Percentiles rank a stretch among this genome's conserved stretches.
Conservation (phyloP, 2,888 invertebrate species). For the Rhamnusium bicolor region DNA sequence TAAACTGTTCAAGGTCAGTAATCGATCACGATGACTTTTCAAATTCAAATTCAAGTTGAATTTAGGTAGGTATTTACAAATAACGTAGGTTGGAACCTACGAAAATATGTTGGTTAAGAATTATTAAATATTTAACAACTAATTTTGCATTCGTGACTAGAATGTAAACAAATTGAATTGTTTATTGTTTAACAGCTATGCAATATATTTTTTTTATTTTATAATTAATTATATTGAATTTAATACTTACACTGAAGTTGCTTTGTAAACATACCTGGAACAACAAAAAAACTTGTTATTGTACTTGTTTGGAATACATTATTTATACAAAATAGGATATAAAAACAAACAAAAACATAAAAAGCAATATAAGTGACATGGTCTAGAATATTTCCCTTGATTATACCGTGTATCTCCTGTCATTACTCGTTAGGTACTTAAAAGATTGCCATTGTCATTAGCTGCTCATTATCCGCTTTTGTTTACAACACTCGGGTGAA, state of each 20-base stretch:
- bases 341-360: background rate
- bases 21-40: background rate
- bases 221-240: background rate
- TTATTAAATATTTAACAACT: background rate
- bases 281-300: slow-evolving; percentile 19
- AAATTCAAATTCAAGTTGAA: background rate
- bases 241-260: background rate
- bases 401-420: background rate
- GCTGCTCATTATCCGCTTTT: background rate
- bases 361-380: background rate
- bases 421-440: background rate
- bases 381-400: slow-evolving; percentile 15
- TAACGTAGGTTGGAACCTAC: background rate
- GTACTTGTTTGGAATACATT: background rate
- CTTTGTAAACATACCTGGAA: slow-evolving; percentile 13
- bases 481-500: background rate
- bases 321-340: background rate
- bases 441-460: slow-evolving; percentile 1
- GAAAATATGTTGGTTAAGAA: background rate
- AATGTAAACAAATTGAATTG: background rate
- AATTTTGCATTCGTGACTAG: background rate
- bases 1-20: background rate
- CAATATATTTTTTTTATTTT: background rate
- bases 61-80: background rate
- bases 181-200: background rate